Percentiles rank a stretch among this genome's conserved stretches.
phyloP scores from a whole-genome alignment of 1,140 invertebrate genomes.

The Leucophenga varia region DNA sequence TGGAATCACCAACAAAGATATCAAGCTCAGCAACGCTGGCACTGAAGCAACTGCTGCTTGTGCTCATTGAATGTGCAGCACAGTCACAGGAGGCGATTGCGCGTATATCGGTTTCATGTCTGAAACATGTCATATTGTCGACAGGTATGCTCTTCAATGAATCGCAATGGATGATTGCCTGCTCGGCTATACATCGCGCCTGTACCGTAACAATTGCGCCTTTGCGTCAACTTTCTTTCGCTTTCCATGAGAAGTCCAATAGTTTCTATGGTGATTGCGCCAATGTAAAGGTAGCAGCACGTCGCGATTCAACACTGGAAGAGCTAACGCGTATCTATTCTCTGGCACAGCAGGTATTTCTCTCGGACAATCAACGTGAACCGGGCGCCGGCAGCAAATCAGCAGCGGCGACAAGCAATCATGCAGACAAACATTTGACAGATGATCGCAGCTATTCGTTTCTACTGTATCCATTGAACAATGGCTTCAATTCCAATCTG shows the following conservation, averaged over 20 bases:
- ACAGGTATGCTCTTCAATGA: constrained; percentile 77
- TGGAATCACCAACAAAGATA: constrained; percentile 50
- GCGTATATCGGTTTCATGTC: constrained; percentile 87
- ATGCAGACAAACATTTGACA: constrained; percentile 55
- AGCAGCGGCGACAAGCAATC: constrained; percentile 14
- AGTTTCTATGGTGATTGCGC: constrained; percentile 92
- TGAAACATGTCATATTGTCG: constrained; percentile 82
- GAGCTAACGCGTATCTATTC: constrained; percentile 81
- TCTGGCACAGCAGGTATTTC: constrained; percentile 79
- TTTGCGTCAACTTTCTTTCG: constrained; percentile 80
- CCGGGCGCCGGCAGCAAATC: constrained; percentile 14
- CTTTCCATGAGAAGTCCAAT: constrained; percentile 85
- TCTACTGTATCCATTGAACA: constrained; percentile 79
- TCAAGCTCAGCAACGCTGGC: constrained; percentile 70
- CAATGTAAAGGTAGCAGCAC: constrained; percentile 88
- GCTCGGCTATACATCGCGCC: constrained; percentile 75
- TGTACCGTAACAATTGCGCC: constrained; percentile 81
- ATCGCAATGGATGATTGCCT: constrained; percentile 83
- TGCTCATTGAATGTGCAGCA: constrained; percentile 87
- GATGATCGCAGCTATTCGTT: constrained; percentile 88
- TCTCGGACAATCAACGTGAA: constrained; percentile 60
- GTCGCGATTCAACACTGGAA: constrained; percentile 77
- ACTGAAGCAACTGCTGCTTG: constrained; percentile 81
- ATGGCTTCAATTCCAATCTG: constrained; percentile 70
- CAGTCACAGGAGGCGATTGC: constrained; percentile 86